These are phyloP conservation scores for Apodemus agrarius DNA, from an alignment of 2,797 vertebrate genomes.

Conservation along the genomic window DNA sequence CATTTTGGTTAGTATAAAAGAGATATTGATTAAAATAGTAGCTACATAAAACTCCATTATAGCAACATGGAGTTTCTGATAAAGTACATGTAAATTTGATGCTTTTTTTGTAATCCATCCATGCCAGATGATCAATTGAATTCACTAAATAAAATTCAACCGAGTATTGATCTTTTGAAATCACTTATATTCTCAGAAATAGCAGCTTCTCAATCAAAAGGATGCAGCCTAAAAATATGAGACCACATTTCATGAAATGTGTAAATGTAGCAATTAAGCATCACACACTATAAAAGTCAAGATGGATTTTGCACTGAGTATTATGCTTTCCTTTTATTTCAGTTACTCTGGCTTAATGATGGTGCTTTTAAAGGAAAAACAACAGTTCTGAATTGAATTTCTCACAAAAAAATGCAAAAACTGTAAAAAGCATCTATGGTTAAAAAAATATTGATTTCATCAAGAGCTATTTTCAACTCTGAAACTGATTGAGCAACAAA, in stretches of 20 bases:
- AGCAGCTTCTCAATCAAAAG: background rate
- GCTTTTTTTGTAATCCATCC: background rate
- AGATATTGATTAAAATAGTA: background rate
- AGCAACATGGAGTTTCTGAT: background rate
- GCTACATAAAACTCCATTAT: background rate
- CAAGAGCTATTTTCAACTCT: conserved; percentile 3
- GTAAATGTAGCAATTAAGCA: background rate
- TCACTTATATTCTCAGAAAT: background rate
- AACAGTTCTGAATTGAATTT: background rate
- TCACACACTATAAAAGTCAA: background rate
- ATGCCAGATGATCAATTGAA: background rate
- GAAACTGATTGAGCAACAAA: background rate
- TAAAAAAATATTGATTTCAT: background rate
- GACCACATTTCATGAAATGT: background rate
- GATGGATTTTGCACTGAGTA: background rate
- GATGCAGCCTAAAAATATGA: background rate
- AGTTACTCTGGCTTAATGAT: background rate
- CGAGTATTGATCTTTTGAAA: background rate
- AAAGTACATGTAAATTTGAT: background rate
- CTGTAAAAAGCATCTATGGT: background rate
- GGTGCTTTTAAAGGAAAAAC: background rate
- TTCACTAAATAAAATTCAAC: background rate
- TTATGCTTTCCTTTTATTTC: background rate
- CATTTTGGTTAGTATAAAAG: background rate
- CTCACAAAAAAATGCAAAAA: background rate